Percentiles rank a stretch among this genome's conserved stretches.
These are phyloP conservation scores for Tetranychus urticae DNA, from an alignment of 1,140 invertebrate species.

Conservation along the genomic window DNA sequence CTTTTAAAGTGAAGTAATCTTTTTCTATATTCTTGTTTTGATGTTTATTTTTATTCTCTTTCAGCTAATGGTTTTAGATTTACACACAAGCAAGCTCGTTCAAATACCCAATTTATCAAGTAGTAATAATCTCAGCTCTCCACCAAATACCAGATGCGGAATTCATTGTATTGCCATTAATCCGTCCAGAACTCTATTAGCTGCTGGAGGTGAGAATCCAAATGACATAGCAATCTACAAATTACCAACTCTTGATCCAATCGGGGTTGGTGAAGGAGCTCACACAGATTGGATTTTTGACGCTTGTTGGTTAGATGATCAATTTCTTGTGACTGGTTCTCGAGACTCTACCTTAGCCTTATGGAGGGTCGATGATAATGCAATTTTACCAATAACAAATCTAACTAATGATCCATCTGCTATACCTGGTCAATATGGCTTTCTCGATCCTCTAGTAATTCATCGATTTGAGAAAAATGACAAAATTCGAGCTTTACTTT, in stretches of 20 bases:
- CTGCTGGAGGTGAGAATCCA: constrained; percentile 74
- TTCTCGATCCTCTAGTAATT: constrained; percentile 24
- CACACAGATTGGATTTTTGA: constrained; percentile 89
- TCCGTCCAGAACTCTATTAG: constrained; percentile 63
- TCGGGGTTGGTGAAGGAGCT: constrained; percentile 73
- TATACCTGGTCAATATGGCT: background rate
- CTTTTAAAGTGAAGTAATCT: background rate
- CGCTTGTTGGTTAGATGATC: constrained; percentile 84
- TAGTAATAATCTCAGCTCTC: constrained; percentile 9
- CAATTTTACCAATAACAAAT: too few relatives aligned
- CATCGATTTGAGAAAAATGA: constrained; percentile 42
- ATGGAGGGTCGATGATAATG: constrained; percentile 22
- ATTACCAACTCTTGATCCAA: constrained; percentile 71
- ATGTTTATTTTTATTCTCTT: background rate
- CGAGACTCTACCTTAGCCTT: constrained; percentile 42
- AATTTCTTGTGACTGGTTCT: constrained; percentile 77
- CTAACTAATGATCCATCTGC: constrained; percentile 4
- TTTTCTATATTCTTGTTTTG: background rate
- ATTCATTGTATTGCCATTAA: constrained; percentile 84
- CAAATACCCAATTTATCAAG: constrained; percentile 48
- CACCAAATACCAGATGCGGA: constrained; percentile 41
- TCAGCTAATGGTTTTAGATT: constrained; percentile 57
- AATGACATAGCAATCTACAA: constrained; percentile 79
- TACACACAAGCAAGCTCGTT: constrained; percentile 46
- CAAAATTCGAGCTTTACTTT: constrained; percentile 65